Evolutionary conservation across 2,797 vertebrate genomes (phyloP), one percentile per base, ranked within the genome.

Genomic region (Sylvia borin): DNA sequence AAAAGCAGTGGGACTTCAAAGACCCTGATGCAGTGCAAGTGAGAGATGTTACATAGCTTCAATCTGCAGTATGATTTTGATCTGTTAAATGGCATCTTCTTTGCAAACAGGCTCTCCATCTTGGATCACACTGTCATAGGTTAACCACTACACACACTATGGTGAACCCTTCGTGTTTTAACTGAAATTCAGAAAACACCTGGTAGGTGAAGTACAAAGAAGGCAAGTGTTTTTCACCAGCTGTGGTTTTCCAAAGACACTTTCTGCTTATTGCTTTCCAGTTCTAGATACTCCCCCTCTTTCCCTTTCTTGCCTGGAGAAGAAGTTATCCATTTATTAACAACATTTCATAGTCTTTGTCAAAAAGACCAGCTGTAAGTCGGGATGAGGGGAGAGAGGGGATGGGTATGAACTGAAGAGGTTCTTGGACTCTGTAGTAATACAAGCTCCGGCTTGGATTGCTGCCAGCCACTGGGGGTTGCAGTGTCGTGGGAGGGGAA

Each of bases 391-490:
- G n/a, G 21, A 54, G 27, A 51, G 38, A 31, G 26, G 20, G 70
- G 29, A 61, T 78, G 43, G 22, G 8, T 84, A 51, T 48, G 62
- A 92, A 55, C 22, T 58, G 42, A 62, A 86, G 85, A 74, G 31
- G 32, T 91, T 87, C 74, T 72, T 89, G 53, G 78, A 53, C 32
- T 91, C 22, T 77, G 66, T 26, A 62, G 43, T 75, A 79, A 78
- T 64, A 64, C 48, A 77, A 1, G 25, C 64, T 88, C 43, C 91
- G 40, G 13, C 64, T 88, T 95, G 95, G 85, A 77, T 94, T 75
- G 16, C 48, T 80, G 93, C 75, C 91, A 97, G 81, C n/a, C 25
- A 7, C 83, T 92, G 62, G 54, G 55, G 72, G 38, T 70, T 95
- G 71, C 42, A 86, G 61, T 79, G 60, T 90, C 54, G 13, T 38